Evolutionary conservation across 2,888 invertebrate species (phyloP).

Genomic region (Pristionchus fissidentatus): DNA sequence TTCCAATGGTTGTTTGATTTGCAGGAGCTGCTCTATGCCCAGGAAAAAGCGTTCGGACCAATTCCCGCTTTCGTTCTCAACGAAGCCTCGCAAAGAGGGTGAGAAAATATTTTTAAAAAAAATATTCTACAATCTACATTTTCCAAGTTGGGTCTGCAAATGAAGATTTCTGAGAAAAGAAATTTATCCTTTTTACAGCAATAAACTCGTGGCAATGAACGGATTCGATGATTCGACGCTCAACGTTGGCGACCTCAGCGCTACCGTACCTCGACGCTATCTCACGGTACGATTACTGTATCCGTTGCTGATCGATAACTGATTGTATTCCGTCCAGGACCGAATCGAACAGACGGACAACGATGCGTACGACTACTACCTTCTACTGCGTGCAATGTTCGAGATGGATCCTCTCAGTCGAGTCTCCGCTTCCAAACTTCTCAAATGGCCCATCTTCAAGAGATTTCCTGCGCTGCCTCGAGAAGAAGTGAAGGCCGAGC

Average conservation of each 20-base stretch:
- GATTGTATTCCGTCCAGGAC: background rate
- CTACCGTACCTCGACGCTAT: background rate
- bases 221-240: background rate
- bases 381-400: background rate
- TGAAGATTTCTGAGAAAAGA: background rate
- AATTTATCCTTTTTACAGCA: background rate
- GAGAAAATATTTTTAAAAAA: too few species aligned
- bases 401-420: background rate
- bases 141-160: too few species aligned
- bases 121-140: too few species aligned
- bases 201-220: background rate
- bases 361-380: background rate
- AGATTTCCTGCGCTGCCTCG: background rate
- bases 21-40: constrained; percentile 2
- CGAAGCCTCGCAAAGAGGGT: too few species aligned
- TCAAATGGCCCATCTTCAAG: background rate
- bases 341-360: background rate
- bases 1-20: too few species aligned
- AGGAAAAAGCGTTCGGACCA: background rate
- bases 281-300: background rate
- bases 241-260: background rate
- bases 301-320: background rate
- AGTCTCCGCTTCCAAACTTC: background rate
- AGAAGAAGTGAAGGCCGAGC: background rate
- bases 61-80: background rate